Evolutionary conservation across 2,797 vertebrate genomes (phyloP).

Genomic region (Neomorphus geoffroyi): DNA sequence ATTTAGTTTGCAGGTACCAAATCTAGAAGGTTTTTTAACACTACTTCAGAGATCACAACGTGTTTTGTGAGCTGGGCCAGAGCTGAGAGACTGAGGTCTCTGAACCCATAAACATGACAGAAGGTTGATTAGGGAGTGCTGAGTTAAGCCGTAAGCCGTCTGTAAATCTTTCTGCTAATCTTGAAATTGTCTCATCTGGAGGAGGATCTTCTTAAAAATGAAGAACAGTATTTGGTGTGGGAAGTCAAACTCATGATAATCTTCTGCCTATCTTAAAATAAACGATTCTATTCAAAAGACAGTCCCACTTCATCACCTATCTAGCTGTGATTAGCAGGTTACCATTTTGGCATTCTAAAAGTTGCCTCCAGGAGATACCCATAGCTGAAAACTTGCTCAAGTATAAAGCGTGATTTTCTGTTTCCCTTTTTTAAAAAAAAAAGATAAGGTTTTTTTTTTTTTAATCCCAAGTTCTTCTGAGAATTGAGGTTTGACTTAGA

Average conservation of each 20-base stretch:
- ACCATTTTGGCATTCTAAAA: not conserved
- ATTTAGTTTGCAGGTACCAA: not conserved
- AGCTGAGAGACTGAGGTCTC: not conserved
- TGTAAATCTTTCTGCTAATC: not conserved
- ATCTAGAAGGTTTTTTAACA: not conserved
- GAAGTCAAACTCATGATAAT: not conserved
- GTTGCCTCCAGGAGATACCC: not conserved
- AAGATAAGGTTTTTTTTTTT: not conserved
- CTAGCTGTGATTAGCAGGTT: not conserved
- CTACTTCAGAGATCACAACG: not conserved
- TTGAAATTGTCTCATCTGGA: not conserved
- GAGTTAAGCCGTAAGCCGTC: rapidly evolving
- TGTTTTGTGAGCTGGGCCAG: not conserved
- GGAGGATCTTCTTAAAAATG: not conserved
- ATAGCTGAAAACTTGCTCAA: not conserved
- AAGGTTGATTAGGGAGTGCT: not conserved
- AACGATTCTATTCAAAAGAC: not conserved
- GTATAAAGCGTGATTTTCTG: not conserved
- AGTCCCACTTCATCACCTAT: not conserved
- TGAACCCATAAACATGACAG: not conserved
- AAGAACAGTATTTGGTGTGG: not conserved
- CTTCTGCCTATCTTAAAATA: not conserved
- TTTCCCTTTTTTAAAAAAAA: not conserved
- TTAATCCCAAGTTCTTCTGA: not conserved
- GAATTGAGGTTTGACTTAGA: not conserved